These are phyloP conservation scores for Synanthedon andrenaeformis DNA, from an alignment of 2,888 invertebrate species.

Conservation along the genomic window DNA sequence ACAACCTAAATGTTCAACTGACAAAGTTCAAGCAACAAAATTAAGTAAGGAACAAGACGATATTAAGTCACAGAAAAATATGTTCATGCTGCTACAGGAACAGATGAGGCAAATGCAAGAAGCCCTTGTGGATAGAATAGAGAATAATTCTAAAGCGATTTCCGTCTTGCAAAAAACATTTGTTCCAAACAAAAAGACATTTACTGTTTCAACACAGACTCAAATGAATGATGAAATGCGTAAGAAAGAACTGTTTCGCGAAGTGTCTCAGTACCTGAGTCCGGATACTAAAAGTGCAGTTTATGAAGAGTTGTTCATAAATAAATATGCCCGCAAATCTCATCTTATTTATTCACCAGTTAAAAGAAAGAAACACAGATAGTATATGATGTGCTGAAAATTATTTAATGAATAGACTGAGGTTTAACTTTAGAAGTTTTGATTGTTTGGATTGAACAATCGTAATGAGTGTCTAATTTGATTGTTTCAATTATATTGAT, in stretches of 20 bases:
- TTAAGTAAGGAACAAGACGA: conserved; percentile 3
- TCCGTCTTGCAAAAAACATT: conserved; percentile 27
- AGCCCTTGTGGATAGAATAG: conserved; percentile 41
- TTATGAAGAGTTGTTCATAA: conserved; percentile 56
- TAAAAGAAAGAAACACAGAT: conserved; percentile 29
- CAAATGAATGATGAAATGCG: conserved; percentile 22
- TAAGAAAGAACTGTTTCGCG: conserved; percentile 42
- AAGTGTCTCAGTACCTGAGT: conserved; percentile 51
- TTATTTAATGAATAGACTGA: too few relatives aligned
- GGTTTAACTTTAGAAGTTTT: too few relatives aligned
- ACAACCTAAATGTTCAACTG: conserved; percentile 8
- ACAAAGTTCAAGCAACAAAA: conserved; percentile 4
- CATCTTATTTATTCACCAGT: neutral
- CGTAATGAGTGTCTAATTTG: too few relatives aligned
- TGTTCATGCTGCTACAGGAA: conserved; percentile 16
- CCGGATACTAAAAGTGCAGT: conserved; percentile 37
- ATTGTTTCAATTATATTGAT: too few relatives aligned
- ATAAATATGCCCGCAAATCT: conserved; percentile 20
- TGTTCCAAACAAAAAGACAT: conserved; percentile 11
- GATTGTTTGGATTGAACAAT: too few relatives aligned
- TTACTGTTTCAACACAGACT: conserved; percentile 26
- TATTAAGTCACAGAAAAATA: neutral
- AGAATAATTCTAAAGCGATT: conserved; percentile 45
- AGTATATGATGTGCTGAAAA: conserved; percentile 3
- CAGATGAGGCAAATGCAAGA: conserved; percentile 49